Conservation (phyloP, 2,797 vertebrate genomes). For the Champsocephalus gunnari region DNA sequence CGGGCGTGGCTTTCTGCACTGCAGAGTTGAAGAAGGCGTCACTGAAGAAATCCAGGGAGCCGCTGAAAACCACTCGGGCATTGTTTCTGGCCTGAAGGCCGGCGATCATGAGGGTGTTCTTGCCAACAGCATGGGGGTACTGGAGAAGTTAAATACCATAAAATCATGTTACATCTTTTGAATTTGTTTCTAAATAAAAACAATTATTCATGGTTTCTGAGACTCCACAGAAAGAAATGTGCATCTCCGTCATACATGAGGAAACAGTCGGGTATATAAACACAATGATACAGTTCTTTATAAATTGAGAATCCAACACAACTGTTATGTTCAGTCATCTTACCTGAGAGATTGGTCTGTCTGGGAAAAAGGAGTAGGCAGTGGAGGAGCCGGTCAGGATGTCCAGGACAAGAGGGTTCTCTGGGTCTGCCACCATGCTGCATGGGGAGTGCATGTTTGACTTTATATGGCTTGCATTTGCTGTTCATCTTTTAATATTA, state of each 20-base stretch:
- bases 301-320: neutral
- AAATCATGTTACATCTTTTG: neutral
- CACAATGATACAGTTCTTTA: neutral
- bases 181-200: slow-evolving; percentile 5
- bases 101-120: slow-evolving; percentile 96
- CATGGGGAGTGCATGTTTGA: neutral
- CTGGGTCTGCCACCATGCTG: slow-evolving; percentile 98
- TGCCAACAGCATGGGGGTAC: slow-evolving; percentile 98
- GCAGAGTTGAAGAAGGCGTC: slow-evolving; percentile 95
- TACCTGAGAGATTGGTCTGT: slow-evolving; percentile 96
- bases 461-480: neutral
- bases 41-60: slow-evolving; percentile 97
- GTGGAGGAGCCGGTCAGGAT: slow-evolving; percentile 98
- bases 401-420: slow-evolving; percentile 96
- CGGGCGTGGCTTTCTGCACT: slow-evolving; percentile 91
- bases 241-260: no score
- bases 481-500: neutral
- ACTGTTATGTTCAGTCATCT: neutral
- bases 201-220: neutral
- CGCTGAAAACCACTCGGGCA: slow-evolving; percentile 95
- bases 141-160: slow-evolving; percentile 52
- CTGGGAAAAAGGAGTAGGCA: slow-evolving; percentile 97
- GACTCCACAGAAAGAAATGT: no score
- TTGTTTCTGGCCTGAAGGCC: slow-evolving; percentile 98
- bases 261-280: no score